phyloP scores from a whole-genome alignment of 2,888 invertebrate genomes.

The Aleiodes alternator region DNA sequence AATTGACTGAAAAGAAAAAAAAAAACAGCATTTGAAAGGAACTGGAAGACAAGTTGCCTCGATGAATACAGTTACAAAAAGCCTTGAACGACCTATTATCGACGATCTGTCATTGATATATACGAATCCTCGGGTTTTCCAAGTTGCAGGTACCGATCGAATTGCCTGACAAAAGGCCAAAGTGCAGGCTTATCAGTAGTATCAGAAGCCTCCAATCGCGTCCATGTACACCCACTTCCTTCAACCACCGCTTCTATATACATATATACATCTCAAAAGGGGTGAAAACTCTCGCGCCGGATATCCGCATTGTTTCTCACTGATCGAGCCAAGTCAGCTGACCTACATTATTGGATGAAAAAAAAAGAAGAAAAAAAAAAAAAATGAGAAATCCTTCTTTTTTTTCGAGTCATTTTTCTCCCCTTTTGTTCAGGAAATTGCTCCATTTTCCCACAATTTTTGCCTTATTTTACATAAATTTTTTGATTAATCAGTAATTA shows the following conservation, averaged over 20 bases:
- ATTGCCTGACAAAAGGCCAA: constrained; percentile 44
- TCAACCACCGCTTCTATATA: constrained; percentile 6
- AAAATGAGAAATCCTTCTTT: constrained; percentile 45
- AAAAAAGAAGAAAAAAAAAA: constrained; percentile 49
- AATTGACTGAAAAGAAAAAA: not conserved
- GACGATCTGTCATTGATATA: constrained; percentile 38
- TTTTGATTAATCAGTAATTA: no score
- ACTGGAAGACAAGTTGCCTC: constrained; percentile 1
- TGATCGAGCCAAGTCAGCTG: constrained; percentile 67
- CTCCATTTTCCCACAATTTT: no score
- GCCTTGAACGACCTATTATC: constrained; percentile 35
- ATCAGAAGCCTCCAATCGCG: constrained; percentile 21
- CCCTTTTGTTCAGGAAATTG: constrained; percentile 21
- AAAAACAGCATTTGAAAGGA: constrained; percentile 1
- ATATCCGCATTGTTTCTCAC: constrained; percentile 68
- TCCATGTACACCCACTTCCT: constrained; percentile 19
- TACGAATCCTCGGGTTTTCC: not conserved
- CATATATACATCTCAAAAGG: constrained; percentile 19
- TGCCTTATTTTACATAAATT: no score
- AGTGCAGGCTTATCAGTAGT: constrained; percentile 38
- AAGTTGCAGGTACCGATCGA: constrained; percentile 33
- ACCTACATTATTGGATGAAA: constrained; percentile 61
- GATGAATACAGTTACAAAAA: constrained; percentile 8
- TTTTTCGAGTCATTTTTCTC: constrained; percentile 42
- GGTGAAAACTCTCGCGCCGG: constrained; percentile 48